phyloP scores from a whole-genome alignment of 2,797 vertebrate species.

The Atherinosoma microstoma region DNA sequence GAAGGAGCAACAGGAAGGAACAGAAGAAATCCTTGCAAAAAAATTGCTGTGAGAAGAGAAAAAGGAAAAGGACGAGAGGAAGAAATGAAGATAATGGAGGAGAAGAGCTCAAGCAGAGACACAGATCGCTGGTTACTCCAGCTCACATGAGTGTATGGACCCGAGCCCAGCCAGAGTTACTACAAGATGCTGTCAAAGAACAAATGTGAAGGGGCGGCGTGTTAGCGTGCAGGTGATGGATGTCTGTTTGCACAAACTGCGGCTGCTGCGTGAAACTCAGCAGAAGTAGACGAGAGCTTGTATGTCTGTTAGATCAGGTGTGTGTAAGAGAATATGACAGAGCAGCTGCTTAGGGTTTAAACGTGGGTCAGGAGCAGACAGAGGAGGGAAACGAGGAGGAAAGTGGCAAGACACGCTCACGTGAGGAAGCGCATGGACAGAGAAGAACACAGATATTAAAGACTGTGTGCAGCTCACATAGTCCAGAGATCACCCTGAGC shows the following conservation, averaged over 20 bases:
- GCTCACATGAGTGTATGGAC: conserved; percentile 61
- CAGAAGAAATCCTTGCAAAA: conserved; percentile 16
- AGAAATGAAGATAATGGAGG: conserved; percentile 58
- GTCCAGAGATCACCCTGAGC: conserved; percentile 15
- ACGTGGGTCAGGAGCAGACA: conserved; percentile 60
- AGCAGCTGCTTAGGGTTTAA: conserved; percentile 65
- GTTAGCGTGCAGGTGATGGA: conserved; percentile 48
- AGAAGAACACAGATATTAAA: conserved; percentile 5
- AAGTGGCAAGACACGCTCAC: conserved; percentile 30
- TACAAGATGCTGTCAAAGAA: conserved; percentile 61
- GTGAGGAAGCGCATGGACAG: conserved; percentile 38
- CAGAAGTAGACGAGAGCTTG: conserved; percentile 43
- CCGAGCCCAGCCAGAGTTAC: conserved; percentile 51
- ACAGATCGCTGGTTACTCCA: conserved; percentile 41
- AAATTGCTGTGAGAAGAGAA: conserved; percentile 14
- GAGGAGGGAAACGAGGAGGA: conserved; percentile 11
- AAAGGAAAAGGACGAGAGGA: conserved; percentile 15
- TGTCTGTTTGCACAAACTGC: conserved; percentile 53
- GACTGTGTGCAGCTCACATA: conserved; percentile 1
- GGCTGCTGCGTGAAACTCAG: conserved; percentile 40
- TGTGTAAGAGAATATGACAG: conserved; percentile 42
- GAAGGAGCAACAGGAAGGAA: conserved; percentile 58
- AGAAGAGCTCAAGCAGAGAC: conserved; percentile 45
- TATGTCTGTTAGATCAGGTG: conserved; percentile 40
- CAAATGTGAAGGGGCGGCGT: conserved; percentile 39